Evolutionary conservation across 2,888 invertebrate species (phyloP).

Genomic region (Campaea margaritaria): DNA sequence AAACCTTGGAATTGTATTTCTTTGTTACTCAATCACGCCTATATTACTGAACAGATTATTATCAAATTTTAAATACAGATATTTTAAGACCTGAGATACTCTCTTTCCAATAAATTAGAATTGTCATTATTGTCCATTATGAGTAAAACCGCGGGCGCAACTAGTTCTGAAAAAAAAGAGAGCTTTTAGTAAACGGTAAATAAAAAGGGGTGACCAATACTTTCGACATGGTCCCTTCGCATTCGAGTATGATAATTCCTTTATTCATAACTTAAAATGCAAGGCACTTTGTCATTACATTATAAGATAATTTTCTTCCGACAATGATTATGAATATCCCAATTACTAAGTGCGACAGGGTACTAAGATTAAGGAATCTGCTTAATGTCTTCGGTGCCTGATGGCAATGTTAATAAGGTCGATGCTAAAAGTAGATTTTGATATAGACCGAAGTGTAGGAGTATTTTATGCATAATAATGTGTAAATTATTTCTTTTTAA

Average conservation of each 20-base stretch:
- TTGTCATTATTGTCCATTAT: too few relatives aligned
- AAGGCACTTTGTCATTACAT: background rate
- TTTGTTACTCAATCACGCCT: too few relatives aligned
- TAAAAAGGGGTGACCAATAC: slow-evolving; percentile 25
- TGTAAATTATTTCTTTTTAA: background rate
- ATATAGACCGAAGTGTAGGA: slow-evolving; percentile 5
- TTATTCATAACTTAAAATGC: slow-evolving; percentile 7
- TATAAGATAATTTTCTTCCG: background rate
- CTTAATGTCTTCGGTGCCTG: slow-evolving; percentile 13
- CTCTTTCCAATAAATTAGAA: too few relatives aligned
- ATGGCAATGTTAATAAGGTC: slow-evolving; percentile 20
- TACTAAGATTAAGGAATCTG: slow-evolving; percentile 6
- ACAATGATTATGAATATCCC: background rate
- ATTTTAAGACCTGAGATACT: too few relatives aligned
- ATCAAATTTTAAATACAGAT: too few relatives aligned
- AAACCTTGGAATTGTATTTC: too few relatives aligned
- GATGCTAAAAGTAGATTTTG: slow-evolving; percentile 6
- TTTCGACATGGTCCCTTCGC: slow-evolving; percentile 12
- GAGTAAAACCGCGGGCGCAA: too few relatives aligned
- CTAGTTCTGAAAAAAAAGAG: background rate
- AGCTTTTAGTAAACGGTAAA: slow-evolving; percentile 11
- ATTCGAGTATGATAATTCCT: slow-evolving; percentile 11
- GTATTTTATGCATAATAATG: background rate
- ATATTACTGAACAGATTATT: too few relatives aligned
- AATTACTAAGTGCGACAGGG: slow-evolving; percentile 11